phyloP scores from a whole-genome alignment of 1,140 invertebrate species.

The Stegodyphus mimosarum region DNA sequence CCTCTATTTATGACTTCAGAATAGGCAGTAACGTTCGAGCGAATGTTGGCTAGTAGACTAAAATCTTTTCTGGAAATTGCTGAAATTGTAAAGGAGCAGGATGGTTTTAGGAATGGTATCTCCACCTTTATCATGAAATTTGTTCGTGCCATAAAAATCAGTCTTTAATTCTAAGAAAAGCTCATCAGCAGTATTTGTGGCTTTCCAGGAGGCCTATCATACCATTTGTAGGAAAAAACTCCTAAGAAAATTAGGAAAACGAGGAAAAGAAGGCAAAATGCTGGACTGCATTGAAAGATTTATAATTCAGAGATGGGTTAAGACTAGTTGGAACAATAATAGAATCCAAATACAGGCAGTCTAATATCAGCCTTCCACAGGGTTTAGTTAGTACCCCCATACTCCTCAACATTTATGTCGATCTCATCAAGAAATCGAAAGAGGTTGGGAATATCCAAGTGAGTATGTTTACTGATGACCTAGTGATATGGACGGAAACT shows the following conservation, averaged over 20 bases:
- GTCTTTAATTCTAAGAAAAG: neutral
- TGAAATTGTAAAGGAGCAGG: neutral
- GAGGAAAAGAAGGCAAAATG: too few species aligned
- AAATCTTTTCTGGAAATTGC: neutral
- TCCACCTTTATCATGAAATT: neutral
- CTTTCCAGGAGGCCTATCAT: neutral
- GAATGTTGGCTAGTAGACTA: neutral
- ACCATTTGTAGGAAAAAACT: slow-evolving; percentile 7
- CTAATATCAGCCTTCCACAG: too few species aligned
- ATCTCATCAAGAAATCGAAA: neutral
- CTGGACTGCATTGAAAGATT: neutral
- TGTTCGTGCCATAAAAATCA: neutral
- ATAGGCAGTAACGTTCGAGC: neutral
- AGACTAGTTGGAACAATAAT: neutral
- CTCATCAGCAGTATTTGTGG: neutral
- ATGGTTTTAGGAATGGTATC: neutral
- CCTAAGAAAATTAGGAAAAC: slow-evolving; percentile 9
- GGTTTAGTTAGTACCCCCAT: neutral
- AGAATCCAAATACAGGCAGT: too few species aligned
- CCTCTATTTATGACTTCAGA: slow-evolving; percentile 3
- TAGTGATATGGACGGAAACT: slow-evolving; percentile 11
- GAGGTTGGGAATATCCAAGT: neutral
- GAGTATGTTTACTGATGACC: slow-evolving; percentile 1
- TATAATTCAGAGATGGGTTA: neutral
- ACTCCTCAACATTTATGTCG: neutral